A percentile compares a stretch with the other conserved stretches of the same genome.
Evolutionary conservation across 92 coral and sea anemone species (phyloP).

Genomic region (Siderastrea radians): DNA sequence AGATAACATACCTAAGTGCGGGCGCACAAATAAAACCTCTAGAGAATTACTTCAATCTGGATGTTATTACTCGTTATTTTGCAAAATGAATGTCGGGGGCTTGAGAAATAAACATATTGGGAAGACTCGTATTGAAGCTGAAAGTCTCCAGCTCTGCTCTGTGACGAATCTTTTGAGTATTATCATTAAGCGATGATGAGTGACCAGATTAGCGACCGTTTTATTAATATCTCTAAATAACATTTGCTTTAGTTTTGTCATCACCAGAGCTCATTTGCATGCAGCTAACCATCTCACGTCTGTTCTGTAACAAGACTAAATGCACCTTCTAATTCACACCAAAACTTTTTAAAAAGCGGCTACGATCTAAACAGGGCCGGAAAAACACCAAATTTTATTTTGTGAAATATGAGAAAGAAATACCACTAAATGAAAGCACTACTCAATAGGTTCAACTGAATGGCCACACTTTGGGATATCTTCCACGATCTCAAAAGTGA

Average conservation of each 20-base stretch:
- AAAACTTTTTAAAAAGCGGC: background rate
- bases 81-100: too few relatives aligned
- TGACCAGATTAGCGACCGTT: background rate
- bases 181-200: slow-evolving; percentile 7
- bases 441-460: too few relatives aligned
- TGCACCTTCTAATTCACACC: background rate
- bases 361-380: background rate
- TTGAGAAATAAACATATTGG: too few relatives aligned
- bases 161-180: background rate
- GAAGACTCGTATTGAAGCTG: too few relatives aligned
- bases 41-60: background rate
- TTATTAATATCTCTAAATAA: slow-evolving; percentile 8
- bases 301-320: background rate
- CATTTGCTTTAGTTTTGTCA: slow-evolving; percentile 32
- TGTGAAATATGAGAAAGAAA: background rate
- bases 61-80: background rate
- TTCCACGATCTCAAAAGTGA: too few relatives aligned
- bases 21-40: background rate
- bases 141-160: background rate
- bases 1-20: background rate
- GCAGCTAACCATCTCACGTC: background rate
- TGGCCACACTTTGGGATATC: too few relatives aligned
- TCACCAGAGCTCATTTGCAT: slow-evolving; percentile 5
- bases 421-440: background rate
- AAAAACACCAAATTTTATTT: background rate